These are phyloP conservation scores for Aphelenchoides besseyi DNA, from an alignment of 1,140 invertebrate genomes.

Conservation along the genomic window DNA sequence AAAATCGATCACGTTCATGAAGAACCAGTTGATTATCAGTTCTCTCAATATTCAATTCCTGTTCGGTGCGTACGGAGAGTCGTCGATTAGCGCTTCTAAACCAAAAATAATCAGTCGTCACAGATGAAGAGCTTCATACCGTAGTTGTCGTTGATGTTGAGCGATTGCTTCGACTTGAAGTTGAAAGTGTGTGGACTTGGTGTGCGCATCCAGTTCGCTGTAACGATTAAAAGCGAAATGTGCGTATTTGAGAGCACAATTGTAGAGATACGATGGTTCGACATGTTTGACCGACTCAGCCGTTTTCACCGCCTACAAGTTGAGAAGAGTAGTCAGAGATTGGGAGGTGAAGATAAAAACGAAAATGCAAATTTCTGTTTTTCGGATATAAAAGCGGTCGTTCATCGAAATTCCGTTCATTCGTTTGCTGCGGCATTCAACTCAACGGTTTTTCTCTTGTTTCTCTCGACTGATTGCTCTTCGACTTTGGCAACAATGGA, in stretches of 20 bases:
- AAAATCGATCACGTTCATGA: not conserved
- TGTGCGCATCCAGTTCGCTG: conserved; percentile 1
- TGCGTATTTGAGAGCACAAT: not conserved
- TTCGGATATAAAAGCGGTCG: too few species aligned
- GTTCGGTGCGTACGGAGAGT: not conserved
- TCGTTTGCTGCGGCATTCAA: too few species aligned
- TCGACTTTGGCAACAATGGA: too few species aligned
- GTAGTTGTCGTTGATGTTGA: not conserved
- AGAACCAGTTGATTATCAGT: not conserved
- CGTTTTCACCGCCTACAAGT: not conserved
- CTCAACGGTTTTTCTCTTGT: too few species aligned
- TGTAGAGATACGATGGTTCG: not conserved
- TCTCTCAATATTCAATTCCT: conserved; percentile 8
- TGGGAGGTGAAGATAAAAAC: not conserved
- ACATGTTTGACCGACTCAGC: not conserved
- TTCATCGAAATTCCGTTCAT: too few species aligned
- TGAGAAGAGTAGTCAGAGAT: not conserved
- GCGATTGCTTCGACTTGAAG: not conserved
- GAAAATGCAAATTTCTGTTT: too few species aligned
- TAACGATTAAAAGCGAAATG: conserved; percentile 12
- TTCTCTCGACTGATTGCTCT: too few species aligned
- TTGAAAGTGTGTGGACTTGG: conserved; percentile 11
- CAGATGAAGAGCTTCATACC: too few species aligned
- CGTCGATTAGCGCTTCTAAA: too few species aligned
- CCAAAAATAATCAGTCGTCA: too few species aligned